Evolutionary conservation across 2,888 invertebrate genomes (phyloP).

Genomic region (Drosophila paracracens): DNA sequence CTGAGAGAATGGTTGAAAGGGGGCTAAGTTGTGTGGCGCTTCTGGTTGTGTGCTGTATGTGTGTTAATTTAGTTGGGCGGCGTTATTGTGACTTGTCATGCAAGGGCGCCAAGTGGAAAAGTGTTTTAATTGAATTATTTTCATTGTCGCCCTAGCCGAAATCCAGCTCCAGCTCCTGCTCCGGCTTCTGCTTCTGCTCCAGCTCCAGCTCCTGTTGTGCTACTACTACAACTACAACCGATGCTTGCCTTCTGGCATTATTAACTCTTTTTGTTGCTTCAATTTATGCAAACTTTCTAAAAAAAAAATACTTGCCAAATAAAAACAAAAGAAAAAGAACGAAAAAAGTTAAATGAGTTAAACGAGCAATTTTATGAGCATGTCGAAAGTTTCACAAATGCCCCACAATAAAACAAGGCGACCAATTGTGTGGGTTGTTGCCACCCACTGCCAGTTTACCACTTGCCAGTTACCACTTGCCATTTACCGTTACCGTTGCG

Average conservation of each 20-base stretch:
- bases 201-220: neutral
- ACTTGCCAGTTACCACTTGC: constrained; percentile 25
- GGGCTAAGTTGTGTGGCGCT: neutral
- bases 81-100: constrained; percentile 84
- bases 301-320: constrained; percentile 32
- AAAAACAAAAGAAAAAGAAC: constrained; percentile 45
- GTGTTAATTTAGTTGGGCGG: constrained; percentile 77
- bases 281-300: constrained; percentile 76
- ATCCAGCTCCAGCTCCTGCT: constrained; percentile 6
- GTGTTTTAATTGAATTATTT: constrained; percentile 85
- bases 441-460: neutral
- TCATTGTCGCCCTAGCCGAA: constrained; percentile 74
- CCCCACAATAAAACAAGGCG: constrained; percentile 61
- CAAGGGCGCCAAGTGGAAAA: constrained; percentile 77
- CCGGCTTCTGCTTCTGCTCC: neutral
- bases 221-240: constrained; percentile 26
- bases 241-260: constrained; percentile 54
- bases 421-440: constrained; percentile 45
- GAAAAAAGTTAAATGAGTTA: constrained; percentile 82
- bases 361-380: constrained; percentile 82
- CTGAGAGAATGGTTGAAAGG: neutral
- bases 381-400: constrained; percentile 73
- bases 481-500: constrained; percentile 34
- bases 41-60: constrained; percentile 38
- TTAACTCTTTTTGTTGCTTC: constrained; percentile 69